Evolutionary conservation across 2,888 invertebrate species (phyloP).

Genomic region (Acanthopleura granulata): DNA sequence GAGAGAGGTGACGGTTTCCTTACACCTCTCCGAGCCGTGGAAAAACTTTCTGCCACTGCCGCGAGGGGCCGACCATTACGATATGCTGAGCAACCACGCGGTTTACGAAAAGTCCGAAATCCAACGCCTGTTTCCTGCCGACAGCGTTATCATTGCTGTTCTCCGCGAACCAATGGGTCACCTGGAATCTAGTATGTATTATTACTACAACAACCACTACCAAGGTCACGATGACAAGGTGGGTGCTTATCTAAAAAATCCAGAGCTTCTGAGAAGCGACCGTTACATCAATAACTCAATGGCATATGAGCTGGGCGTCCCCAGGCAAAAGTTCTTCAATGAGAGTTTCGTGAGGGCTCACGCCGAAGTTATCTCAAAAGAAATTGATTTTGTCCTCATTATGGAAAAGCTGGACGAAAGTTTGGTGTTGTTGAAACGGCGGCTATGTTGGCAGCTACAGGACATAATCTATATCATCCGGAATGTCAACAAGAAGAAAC

Average conservation of each 20-base stretch:
- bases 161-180: not conserved
- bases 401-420: slow-evolving; percentile 5
- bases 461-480: slow-evolving; percentile 7
- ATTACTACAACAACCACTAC: not conserved
- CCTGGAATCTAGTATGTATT: slow-evolving; percentile 2
- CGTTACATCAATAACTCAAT: slow-evolving; percentile 14
- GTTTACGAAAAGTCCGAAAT: not conserved
- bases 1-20: not conserved
- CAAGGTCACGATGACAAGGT: not conserved
- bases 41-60: not conserved
- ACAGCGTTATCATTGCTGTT: not conserved
- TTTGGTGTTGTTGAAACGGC: not conserved
- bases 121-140: not conserved
- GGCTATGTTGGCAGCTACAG: not conserved
- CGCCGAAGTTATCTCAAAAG: not conserved
- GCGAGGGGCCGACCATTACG: not conserved
- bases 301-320: slow-evolving; percentile 1
- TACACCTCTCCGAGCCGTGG: not conserved
- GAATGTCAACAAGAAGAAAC: slow-evolving; percentile 11
- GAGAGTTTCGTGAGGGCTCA: not conserved
- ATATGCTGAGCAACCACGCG: not conserved
- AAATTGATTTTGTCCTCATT: not conserved
- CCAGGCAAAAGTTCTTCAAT: slow-evolving; percentile 5
- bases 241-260: not conserved
- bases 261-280: not conserved